These are phyloP conservation scores for Aix galericulata DNA, from an alignment of 2,113 vertebrate genomes.

Conservation along the genomic window DNA sequence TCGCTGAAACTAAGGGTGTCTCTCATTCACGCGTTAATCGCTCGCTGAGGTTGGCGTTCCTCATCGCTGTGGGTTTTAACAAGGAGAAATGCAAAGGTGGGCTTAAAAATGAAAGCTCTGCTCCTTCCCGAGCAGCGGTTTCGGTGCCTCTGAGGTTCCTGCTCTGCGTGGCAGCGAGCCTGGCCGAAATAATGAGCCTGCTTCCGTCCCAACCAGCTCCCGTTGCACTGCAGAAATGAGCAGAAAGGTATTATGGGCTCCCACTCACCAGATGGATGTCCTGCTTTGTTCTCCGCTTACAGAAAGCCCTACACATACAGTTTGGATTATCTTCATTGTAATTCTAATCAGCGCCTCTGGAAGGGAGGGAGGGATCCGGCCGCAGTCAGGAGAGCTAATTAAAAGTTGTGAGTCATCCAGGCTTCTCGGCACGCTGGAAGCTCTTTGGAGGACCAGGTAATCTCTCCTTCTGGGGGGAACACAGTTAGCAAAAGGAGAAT, in stretches of 20 bases:
- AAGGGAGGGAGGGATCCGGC: slow-evolving; percentile 46
- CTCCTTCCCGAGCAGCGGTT: slow-evolving; percentile 52
- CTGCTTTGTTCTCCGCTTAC: slow-evolving; percentile 65
- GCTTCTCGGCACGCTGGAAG: background rate
- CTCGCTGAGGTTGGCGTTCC: background rate
- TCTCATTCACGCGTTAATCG: slow-evolving; percentile 53
- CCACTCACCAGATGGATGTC: slow-evolving; percentile 69
- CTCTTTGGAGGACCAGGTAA: slow-evolving; percentile 64
- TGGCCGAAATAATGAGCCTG: slow-evolving; percentile 61
- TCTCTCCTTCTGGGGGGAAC: slow-evolving; percentile 45
- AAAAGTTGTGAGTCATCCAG: slow-evolving; percentile 65
- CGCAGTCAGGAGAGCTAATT: slow-evolving; percentile 62
- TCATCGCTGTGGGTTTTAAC: slow-evolving; percentile 39
- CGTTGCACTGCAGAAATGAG: slow-evolving; percentile 67
- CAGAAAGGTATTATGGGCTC: slow-evolving; percentile 69
- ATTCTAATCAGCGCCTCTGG: slow-evolving; percentile 64
- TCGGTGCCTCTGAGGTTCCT: slow-evolving; percentile 49
- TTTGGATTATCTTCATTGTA: slow-evolving; percentile 74
- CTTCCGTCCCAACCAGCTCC: slow-evolving; percentile 63
- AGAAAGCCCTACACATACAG: slow-evolving; percentile 64
- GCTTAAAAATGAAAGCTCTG: slow-evolving; percentile 54
- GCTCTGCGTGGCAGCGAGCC: slow-evolving; percentile 56
- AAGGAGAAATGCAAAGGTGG: slow-evolving; percentile 62
- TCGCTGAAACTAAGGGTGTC: slow-evolving; percentile 53
- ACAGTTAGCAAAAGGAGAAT: slow-evolving; percentile 32